Evolutionary conservation across 2,113 vertebrate genomes (phyloP).

Genomic region (pig (Sus scrofa)): T2T-Sscrofa CM000830.6:22776001-22776500

Average conservation of each 20-base stretch:
- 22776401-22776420: constrained; percentile 32
- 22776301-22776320: constrained; percentile 46
- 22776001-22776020: constrained; percentile 78
- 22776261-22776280: constrained; percentile 49
- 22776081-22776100: constrained; percentile 71
- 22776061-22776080: constrained; percentile 81
- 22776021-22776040: constrained; percentile 80
- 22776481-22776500: constrained; percentile 57
- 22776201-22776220: constrained; percentile 61
- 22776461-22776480: not conserved
- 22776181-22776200: constrained; percentile 55
- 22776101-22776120: constrained; percentile 60
- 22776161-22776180: constrained; percentile 34
- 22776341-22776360: constrained; percentile 40
- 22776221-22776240: constrained; percentile 55
- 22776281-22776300: constrained; percentile 5
- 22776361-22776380: constrained; percentile 54
- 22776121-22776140: constrained; percentile 68
- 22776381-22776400: constrained; percentile 49
- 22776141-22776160: constrained; percentile 54
- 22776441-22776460: constrained; percentile 51
- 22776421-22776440: not conserved
- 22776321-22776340: constrained; percentile 52
- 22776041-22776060: constrained; percentile 75
- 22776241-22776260: constrained; percentile 59